phyloP scores from a whole-genome alignment of 2,888 invertebrate genomes.

The Caenorhabditis drosophilae region DNA sequence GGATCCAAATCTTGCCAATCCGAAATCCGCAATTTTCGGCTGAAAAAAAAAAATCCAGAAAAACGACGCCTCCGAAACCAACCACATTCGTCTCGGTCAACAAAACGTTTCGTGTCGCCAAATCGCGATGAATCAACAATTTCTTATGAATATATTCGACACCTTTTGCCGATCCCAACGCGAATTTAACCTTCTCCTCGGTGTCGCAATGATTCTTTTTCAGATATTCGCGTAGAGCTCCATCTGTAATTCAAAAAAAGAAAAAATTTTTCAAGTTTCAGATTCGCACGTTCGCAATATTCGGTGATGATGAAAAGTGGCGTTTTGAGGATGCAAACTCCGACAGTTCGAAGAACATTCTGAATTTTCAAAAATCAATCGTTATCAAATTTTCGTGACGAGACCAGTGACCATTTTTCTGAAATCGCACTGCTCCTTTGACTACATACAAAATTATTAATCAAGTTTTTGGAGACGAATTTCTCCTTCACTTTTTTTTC shows the following conservation, averaged over 20 bases:
- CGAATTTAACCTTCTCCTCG: constrained; percentile 3
- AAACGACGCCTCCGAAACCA: too few species aligned
- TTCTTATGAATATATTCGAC: constrained; percentile 36
- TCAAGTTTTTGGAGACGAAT: too few species aligned
- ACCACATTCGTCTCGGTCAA: neutral
- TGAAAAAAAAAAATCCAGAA: constrained; percentile 3
- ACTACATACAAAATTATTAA: too few species aligned
- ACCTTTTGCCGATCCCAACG: constrained; percentile 27
- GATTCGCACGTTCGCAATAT: constrained; percentile 1
- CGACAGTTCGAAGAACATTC: constrained; percentile 5
- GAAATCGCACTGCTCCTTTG: too few species aligned
- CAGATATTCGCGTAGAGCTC: constrained; percentile 3
- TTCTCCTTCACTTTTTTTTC: too few species aligned
- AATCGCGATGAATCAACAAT: constrained; percentile 36
- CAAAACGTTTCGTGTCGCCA: constrained; percentile 43
- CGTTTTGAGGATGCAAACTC: constrained; percentile 9
- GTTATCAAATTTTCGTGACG: too few species aligned
- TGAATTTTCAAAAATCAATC: too few species aligned
- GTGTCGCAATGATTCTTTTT: constrained; percentile 2
- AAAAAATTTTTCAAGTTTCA: neutral
- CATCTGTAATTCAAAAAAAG: constrained; percentile 1
- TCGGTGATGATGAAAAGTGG: constrained; percentile 5
- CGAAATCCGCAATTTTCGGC: constrained; percentile 10
- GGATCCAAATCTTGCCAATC: constrained; percentile 4
- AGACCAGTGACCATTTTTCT: too few species aligned